phyloP scores from a whole-genome alignment of 2,888 invertebrate species.

The Pheosia tremula region DNA sequence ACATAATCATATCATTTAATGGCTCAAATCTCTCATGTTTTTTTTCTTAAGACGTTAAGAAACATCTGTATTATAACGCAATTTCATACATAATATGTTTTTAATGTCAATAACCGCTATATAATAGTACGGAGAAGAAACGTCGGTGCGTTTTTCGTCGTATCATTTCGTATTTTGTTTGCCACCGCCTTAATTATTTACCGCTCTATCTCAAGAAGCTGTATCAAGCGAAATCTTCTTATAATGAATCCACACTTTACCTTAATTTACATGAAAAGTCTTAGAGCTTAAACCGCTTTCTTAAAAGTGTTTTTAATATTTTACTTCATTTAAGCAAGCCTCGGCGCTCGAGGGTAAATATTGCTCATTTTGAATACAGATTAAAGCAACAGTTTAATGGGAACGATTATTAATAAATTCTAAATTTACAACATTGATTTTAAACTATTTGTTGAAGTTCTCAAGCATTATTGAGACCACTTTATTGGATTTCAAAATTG shows the following conservation, averaged over 20 bases:
- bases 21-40: background rate
- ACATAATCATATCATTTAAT: no score
- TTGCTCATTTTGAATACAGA: conserved; percentile 42
- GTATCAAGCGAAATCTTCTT: conserved; percentile 51
- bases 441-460: background rate
- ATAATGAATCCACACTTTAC: conserved; percentile 63
- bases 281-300: conserved; percentile 58
- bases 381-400: conserved; percentile 22
- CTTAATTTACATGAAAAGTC: conserved; percentile 72
- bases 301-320: conserved; percentile 68
- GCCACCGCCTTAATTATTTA: conserved; percentile 48
- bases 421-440: background rate
- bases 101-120: conserved; percentile 30
- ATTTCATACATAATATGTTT: conserved; percentile 22
- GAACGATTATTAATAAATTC: background rate
- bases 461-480: background rate
- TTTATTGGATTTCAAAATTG: background rate
- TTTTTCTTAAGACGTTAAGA: background rate
- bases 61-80: background rate
- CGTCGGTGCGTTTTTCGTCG: conserved; percentile 12
- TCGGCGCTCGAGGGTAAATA: conserved; percentile 37
- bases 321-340: conserved; percentile 43
- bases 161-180: conserved; percentile 28
- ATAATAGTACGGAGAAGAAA: conserved; percentile 21
- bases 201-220: conserved; percentile 44